Conservation (phyloP, 2,113 vertebrate genomes). For the Lynx canadensis region DNA sequence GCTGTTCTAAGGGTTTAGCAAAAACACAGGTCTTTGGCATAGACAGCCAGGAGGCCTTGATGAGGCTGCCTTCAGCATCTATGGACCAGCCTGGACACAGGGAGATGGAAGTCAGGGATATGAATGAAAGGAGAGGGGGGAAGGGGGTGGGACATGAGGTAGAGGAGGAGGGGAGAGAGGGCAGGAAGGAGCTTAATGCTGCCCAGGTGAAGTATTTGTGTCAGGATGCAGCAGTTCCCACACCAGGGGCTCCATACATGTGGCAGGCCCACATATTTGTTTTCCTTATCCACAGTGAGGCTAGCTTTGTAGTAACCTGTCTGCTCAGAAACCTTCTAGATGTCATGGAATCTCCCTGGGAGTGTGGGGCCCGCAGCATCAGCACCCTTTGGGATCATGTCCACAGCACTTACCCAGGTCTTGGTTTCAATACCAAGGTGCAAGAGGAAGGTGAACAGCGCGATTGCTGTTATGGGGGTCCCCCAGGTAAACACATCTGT, state of each 20-base stretch:
- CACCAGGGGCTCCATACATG: fast-evolving
- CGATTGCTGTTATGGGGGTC: conserved; percentile 93
- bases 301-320: fast-evolving
- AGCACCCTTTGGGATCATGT: background rate
- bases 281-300: background rate
- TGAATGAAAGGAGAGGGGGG: too few relatives aligned
- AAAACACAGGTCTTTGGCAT: fast-evolving
- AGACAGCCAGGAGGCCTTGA: fast-evolving
- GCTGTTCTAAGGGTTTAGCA: background rate
- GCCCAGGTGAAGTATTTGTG: background rate
- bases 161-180: fast-evolving
- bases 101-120: background rate
- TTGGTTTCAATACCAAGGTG: conserved; percentile 98
- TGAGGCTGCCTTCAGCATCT: background rate
- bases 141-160: too few relatives aligned
- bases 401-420: conserved; percentile 93
- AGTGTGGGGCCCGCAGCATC: fast-evolving
- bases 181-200: fast-evolving
- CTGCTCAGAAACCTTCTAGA: background rate
- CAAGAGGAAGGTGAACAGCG: conserved; percentile 95
- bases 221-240: background rate
- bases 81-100: background rate
- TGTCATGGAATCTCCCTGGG: background rate
- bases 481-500: conserved; percentile 97
- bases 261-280: fast-evolving